Conservation (phyloP, 2,888 invertebrate genomes). For the Drosophila atripex region DNA sequence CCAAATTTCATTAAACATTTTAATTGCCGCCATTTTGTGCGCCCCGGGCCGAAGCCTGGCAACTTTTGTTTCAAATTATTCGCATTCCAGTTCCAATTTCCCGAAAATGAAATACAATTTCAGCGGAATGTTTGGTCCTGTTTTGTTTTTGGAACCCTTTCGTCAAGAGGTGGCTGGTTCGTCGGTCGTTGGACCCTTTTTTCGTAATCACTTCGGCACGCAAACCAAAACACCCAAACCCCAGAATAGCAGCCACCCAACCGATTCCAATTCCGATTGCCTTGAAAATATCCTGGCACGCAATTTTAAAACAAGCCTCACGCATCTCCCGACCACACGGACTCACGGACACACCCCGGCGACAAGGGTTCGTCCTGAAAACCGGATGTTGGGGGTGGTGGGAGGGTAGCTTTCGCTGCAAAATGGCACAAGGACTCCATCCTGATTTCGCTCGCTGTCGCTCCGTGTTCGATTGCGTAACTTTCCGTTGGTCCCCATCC, state of each 20-base stretch:
- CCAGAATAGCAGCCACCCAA: constrained; percentile 9
- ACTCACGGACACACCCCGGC: constrained; percentile 30
- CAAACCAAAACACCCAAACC: constrained; percentile 35
- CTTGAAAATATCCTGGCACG: constrained; percentile 51
- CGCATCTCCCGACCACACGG: constrained; percentile 51
- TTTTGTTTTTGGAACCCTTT: constrained; percentile 49
- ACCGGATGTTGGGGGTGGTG: constrained; percentile 38
- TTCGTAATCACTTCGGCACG: constrained; percentile 67
- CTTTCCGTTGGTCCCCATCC: constrained; percentile 67
- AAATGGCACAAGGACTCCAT: constrained; percentile 62
- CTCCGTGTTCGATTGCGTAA: constrained; percentile 74
- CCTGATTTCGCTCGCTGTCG: constrained; percentile 65
- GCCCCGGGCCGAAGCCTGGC: constrained; percentile 4
- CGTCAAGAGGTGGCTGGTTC: constrained; percentile 28
- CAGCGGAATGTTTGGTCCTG: constrained; percentile 5
- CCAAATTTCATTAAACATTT: constrained; percentile 78
- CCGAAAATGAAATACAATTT: constrained; percentile 70
- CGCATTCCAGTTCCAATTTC: constrained; percentile 67
- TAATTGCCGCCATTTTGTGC: constrained; percentile 73
- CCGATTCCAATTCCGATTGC: constrained; percentile 28
- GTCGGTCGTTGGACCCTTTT: constrained; percentile 3
- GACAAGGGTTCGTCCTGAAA: constrained; percentile 19
- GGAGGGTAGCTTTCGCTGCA: constrained; percentile 27
- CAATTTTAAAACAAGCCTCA: constrained; percentile 80
- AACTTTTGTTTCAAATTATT: constrained; percentile 64